Percentiles rank a stretch among this genome's conserved stretches.
Conservation (phyloP, 2,113 vertebrate genomes). For the Microcebus lehilahytsara region DNA sequence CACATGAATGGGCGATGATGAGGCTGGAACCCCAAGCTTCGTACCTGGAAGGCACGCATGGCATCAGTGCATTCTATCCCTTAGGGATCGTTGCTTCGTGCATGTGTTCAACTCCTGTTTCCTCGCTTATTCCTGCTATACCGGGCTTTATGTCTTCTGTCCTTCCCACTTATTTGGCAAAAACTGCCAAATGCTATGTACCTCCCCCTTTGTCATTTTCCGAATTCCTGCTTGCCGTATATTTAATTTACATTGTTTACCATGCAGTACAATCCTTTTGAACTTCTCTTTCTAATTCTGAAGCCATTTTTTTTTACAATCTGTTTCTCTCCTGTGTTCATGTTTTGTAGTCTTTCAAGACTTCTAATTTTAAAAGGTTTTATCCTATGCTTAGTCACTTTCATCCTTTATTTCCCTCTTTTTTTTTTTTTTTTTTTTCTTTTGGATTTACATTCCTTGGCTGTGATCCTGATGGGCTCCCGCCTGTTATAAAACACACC, state of each 20-base stretch:
- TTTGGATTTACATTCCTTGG: background rate
- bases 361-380: background rate
- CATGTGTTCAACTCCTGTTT: background rate
- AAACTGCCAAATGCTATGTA: background rate
- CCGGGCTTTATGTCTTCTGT: background rate
- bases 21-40: background rate
- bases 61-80: background rate
- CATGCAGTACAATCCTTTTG: background rate
- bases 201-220: background rate
- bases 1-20: background rate
- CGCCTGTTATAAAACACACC: background rate
- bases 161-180: background rate
- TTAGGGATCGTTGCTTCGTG: background rate
- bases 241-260: background rate
- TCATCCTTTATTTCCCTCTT: background rate
- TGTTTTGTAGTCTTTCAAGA: background rate
- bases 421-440: constrained; percentile 1
- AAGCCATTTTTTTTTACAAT: background rate
- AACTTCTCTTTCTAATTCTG: background rate
- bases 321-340: background rate
- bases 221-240: background rate
- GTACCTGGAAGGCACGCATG: background rate
- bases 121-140: background rate
- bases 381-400: background rate
- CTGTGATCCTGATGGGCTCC: background rate